Base-by-base conservation (phyloP, 2,113 vertebrate genomes). In the Ia io region DNA sequence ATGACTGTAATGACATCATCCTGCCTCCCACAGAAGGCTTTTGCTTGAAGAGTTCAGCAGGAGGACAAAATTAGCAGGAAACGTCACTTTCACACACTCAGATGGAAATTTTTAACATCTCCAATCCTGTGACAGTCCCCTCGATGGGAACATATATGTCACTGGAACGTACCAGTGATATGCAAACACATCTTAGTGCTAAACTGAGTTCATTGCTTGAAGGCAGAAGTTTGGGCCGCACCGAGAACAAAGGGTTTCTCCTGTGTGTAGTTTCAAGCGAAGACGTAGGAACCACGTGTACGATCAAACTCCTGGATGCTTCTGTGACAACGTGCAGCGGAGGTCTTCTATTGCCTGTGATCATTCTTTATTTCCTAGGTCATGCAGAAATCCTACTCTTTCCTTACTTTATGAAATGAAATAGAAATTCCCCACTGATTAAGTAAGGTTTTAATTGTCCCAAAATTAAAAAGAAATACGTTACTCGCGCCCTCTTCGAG, bases 1-100 rank as follows among this genome's bases (percentile, higher is more conserved):
- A 97, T 98, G 98, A 98, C 98, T 98, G 94, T 97, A 98, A 97
- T 98, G 98, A 98, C 98, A 98, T 98, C 98, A 98, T 98, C 98
- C 98, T 98, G 96, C 98, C 98, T 98, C 98, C 98, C 96, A 98
- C 98, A 98, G 98, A 98, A 98, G 97, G 90, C 96, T 98, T 98
- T 97, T 98, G 95, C 98, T 98, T 97, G 90, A 91, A 96, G 93
- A 98, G 97, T 98, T 98, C 96, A 98, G 97, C 96, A 97, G 97
- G 95, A 97, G 97, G 98, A 98, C 97, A 98, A 98, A 98, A 98
- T 98, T 98, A 98, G 96, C 97, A 98, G 98, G 97, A 98, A 98
- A 98, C 98, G 96, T 98, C 97, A 98, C 95, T 97, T 97, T 98
- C 97, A 97, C 96, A 97, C 87, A 93, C 95, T 97, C 92, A 97